A percentile compares a stretch with the other conserved stretches of the same genome.
phyloP scores from a whole-genome alignment of 2,888 invertebrate species.

The Cylindroiulus punctatus region DNA sequence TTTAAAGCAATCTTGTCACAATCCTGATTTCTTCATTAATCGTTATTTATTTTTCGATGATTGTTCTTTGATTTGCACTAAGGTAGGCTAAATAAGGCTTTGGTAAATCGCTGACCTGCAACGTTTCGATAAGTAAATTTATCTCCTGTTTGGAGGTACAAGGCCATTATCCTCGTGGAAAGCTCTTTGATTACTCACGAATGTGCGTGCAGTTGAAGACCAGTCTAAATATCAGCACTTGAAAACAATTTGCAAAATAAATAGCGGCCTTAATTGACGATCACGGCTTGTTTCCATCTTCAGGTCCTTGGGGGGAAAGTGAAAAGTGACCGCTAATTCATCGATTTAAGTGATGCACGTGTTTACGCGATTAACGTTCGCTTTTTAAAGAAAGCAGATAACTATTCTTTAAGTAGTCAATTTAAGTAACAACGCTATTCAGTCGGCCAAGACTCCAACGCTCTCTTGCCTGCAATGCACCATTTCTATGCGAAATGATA shows the following conservation, averaged over 20 bases:
- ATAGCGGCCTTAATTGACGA: neutral
- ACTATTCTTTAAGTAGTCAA: neutral
- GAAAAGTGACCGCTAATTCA: neutral
- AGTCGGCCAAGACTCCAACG: neutral
- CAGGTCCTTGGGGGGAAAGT: neutral
- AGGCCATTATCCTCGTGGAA: too few species aligned
- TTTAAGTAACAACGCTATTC: too few species aligned
- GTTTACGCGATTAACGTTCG: neutral
- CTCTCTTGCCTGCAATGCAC: neutral
- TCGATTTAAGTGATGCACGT: neutral
- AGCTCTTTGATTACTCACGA: too few species aligned
- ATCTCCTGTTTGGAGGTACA: too few species aligned
- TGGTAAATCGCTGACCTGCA: too few species aligned
- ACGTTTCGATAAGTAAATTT: too few species aligned
- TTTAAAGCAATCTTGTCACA: too few species aligned
- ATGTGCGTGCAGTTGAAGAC: too few species aligned
- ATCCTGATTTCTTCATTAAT: too few species aligned
- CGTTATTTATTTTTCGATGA: too few species aligned
- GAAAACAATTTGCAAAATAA: neutral
- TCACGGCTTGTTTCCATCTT: neutral
- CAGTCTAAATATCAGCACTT: neutral
- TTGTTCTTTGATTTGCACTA: too few species aligned
- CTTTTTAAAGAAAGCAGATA: neutral
- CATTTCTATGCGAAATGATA: neutral
- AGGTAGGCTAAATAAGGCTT: too few species aligned